A percentile compares a stretch with the other conserved stretches of the same genome.
Conservation (phyloP, 2,888 invertebrate genomes). For the Chaitophorus viminalis region DNA sequence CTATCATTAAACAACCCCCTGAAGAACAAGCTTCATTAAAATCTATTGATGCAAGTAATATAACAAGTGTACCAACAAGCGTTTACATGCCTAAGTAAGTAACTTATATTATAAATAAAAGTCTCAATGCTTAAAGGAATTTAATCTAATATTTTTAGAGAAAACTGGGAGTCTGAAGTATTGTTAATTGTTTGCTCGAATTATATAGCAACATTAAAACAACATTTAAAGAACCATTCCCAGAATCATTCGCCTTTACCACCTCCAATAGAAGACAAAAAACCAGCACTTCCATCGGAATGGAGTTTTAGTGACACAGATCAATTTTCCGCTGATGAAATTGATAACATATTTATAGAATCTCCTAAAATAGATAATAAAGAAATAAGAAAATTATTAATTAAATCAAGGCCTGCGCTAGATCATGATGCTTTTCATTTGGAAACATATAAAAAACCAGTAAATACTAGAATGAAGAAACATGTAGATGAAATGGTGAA, state of each 20-base stretch:
- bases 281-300: constrained; percentile 64
- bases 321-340: neutral
- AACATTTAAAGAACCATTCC: constrained; percentile 52
- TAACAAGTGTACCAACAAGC: constrained; percentile 46
- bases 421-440: constrained; percentile 36
- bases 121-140: neutral
- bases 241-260: constrained; percentile 63
- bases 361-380: constrained; percentile 18
- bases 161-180: constrained; percentile 68
- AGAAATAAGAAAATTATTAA: neutral
- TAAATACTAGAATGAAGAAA: constrained; percentile 48
- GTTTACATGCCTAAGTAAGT: constrained; percentile 41
- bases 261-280: constrained; percentile 64
- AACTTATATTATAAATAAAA: neutral
- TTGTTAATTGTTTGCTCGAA: constrained; percentile 72
- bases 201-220: constrained; percentile 67
- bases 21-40: constrained; percentile 53
- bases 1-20: constrained; percentile 62
- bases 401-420: constrained; percentile 32
- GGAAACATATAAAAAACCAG: constrained; percentile 22
- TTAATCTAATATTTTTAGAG: constrained; percentile 40
- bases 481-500: constrained; percentile 71
- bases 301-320: constrained; percentile 64
- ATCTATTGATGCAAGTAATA: constrained; percentile 56
- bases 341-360: constrained; percentile 8